Base-by-base conservation (phyloP, 2,113 vertebrate genomes). In the Pachyramphus minor region DNA sequence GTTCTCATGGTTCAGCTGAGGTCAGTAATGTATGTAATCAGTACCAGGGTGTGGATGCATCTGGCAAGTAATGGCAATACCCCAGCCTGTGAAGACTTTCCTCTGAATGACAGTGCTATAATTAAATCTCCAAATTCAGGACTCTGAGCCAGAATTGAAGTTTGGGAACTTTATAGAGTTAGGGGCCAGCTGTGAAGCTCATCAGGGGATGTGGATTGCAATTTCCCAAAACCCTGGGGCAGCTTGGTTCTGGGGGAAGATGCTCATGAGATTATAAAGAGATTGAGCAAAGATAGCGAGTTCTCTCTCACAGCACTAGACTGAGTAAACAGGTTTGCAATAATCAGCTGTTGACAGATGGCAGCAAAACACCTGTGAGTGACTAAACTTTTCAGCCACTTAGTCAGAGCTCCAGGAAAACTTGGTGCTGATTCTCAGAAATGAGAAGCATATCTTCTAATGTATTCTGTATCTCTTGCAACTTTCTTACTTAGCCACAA, bases 281-380 rank as follows among this genome's bases (percentile, higher is more conserved):
- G 96, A 96, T 95, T 88, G 90, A 87, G 49, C 80, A 28, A 67
- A 94, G 95, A 97, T 96, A 97, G 87, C 5, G 15, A 89, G 81
- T 89, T 71, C 78, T 91, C 72, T 91, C 85, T 84, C 95, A 81
- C 93, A 92, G 88, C 23, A 3, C 62, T 89, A 83, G 80, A 58
- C 88, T 89, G 84, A 83, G 84, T 95, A 97, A 97, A 96, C 95
- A 97, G 81, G 92, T 96, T 95, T 94, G 92, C 94, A 95, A 95
- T 95, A 90, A 93, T 96, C 96, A 94, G 88, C 93, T 97, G 95
- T 96, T 97, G 96, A 97, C 96, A 97, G 97, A 94, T 90, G 89
- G 97, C 96, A 97, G 93, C 94, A 97, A 94, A 97, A 97, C 93
- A 94, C 95, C 91, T 96, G 95, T 76, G 95, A 97, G 84, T 97